phyloP scores from a whole-genome alignment of 2,113 vertebrate species.

The Vimba vimba region DNA sequence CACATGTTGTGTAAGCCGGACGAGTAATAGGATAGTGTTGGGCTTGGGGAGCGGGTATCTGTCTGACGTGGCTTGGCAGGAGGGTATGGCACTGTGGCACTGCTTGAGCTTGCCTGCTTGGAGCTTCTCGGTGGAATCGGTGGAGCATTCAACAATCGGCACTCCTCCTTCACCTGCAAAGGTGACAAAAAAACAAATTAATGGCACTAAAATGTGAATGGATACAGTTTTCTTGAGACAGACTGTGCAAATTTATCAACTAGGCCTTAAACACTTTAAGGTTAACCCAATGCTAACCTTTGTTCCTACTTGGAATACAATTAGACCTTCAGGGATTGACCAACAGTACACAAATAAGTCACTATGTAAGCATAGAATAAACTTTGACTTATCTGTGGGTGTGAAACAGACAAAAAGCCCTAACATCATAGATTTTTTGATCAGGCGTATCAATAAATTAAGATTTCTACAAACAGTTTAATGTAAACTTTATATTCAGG shows the following conservation, averaged over 20 bases:
- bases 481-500: background rate
- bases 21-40: constrained; percentile 96
- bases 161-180: constrained; percentile 93
- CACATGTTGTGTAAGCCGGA: constrained; percentile 97
- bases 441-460: background rate
- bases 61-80: constrained; percentile 83
- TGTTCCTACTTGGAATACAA: background rate
- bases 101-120: constrained; percentile 77
- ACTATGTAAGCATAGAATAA: constrained; percentile 24
- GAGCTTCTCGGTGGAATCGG: constrained; percentile 92
- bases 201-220: background rate
- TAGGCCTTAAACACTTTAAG: background rate
- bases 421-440: background rate
- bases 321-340: background rate
- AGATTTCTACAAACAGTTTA: background rate
- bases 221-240: background rate
- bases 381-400: background rate
- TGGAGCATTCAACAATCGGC: constrained; percentile 94
- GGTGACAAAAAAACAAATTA: background rate
- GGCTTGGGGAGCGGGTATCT: constrained; percentile 93
- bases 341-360: constrained; percentile 26
- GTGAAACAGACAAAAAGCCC: background rate
- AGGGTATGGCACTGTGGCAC: constrained; percentile 76
- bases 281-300: background rate
- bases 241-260: background rate